Conservation (phyloP, 2,888 invertebrate genomes). For the Drosophila demipolita region DNA sequence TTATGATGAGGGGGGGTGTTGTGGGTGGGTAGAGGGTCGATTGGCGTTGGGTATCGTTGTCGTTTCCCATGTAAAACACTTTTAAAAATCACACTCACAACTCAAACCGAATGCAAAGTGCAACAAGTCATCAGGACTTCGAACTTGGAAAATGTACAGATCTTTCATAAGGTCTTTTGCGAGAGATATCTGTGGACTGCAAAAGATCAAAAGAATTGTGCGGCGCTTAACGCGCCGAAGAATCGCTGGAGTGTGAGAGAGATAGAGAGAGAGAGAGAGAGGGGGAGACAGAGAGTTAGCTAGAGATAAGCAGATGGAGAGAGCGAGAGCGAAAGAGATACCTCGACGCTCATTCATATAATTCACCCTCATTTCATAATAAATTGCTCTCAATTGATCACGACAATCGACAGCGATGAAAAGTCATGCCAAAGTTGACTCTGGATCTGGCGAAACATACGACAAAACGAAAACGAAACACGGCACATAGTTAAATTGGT, state of each 20-base stretch:
- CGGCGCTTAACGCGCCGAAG: constrained; percentile 63
- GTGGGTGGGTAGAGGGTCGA: not conserved
- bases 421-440: constrained; percentile 79
- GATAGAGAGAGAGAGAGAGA: constrained; percentile 19
- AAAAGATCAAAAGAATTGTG: constrained; percentile 83
- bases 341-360: constrained; percentile 82
- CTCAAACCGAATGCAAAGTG: constrained; percentile 74
- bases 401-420: constrained; percentile 83
- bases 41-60: constrained; percentile 47
- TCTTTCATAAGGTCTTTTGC: constrained; percentile 66
- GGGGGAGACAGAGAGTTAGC: constrained; percentile 5
- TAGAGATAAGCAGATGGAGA: not conserved
- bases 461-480: constrained; percentile 65
- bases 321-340: constrained; percentile 38
- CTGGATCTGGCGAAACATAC: constrained; percentile 63
- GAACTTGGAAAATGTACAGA: constrained; percentile 60
- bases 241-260: constrained; percentile 1
- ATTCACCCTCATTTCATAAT: constrained; percentile 86
- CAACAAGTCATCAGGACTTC: constrained; percentile 69
- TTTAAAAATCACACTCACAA: constrained; percentile 82
- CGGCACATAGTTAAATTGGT: constrained; percentile 69
- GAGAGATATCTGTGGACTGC: constrained; percentile 28
- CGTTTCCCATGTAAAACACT: constrained; percentile 82
- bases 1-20: not conserved
- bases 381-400: constrained; percentile 86